These are phyloP conservation scores for Sylvietta virens DNA, from an alignment of 2,113 vertebrate genomes.

Conservation along the genomic window DNA sequence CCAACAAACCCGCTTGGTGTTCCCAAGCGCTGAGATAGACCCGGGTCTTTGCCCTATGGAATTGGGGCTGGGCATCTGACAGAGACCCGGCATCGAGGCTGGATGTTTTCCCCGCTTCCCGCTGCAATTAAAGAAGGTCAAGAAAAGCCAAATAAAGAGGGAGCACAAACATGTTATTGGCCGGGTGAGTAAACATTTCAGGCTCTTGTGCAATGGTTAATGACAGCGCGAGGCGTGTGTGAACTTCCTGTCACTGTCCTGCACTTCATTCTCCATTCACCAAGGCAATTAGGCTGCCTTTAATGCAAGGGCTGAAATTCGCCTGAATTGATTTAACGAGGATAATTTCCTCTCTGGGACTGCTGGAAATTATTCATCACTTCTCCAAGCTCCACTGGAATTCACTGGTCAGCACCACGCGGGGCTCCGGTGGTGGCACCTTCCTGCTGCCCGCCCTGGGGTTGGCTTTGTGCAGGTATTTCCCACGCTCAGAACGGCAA, in stretches of 20 bases:
- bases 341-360: slow-evolving; percentile 49
- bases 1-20: not conserved
- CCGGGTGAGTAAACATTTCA: slow-evolving; percentile 33
- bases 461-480: not conserved
- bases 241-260: slow-evolving; percentile 43
- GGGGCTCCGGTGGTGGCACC: not conserved
- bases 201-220: slow-evolving; percentile 54
- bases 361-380: slow-evolving; percentile 43
- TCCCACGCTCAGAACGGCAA: not conserved
- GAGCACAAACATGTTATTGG: slow-evolving; percentile 54
- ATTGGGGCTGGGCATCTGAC: rapidly evolving
- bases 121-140: not conserved
- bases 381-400: slow-evolving; percentile 7
- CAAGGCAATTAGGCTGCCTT: slow-evolving; percentile 25
- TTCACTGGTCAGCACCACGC: slow-evolving; percentile 22
- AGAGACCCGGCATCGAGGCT: not conserved
- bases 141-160: not conserved
- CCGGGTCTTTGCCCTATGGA: rapidly evolving
- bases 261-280: not conserved
- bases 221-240: slow-evolving; percentile 27
- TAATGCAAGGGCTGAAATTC: slow-evolving; percentile 34
- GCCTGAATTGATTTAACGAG: slow-evolving; percentile 16
- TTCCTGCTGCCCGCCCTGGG: not conserved
- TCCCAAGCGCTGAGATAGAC: not conserved
- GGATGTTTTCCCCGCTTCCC: not conserved